A percentile compares a stretch with the other conserved stretches of the same genome.
These are phyloP conservation scores for Brevimyrus niger DNA, from an alignment of 2,113 vertebrate genomes.

Conservation along the genomic window DNA sequence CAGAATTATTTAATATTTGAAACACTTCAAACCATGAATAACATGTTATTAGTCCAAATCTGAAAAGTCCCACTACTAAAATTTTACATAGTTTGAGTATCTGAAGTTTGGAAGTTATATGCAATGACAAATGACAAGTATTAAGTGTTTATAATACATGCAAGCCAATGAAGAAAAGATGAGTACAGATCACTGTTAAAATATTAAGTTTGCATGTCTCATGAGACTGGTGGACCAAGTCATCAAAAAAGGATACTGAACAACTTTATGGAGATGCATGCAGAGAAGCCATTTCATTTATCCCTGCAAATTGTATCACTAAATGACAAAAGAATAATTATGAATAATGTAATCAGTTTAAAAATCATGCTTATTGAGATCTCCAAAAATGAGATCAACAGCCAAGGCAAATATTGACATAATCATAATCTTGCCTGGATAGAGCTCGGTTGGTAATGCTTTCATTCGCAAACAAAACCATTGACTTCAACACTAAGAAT, in stretches of 20 bases:
- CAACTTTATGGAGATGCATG: constrained; percentile 12
- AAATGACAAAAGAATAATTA: too few species aligned
- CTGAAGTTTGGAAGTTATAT: background rate
- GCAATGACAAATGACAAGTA: background rate
- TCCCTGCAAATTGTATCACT: too few species aligned
- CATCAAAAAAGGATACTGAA: background rate
- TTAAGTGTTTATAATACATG: background rate
- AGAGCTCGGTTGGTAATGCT: too few species aligned
- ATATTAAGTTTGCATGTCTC: background rate
- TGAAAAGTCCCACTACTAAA: background rate
- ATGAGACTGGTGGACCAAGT: background rate
- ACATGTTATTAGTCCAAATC: background rate
- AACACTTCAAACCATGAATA: background rate
- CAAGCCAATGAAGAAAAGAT: background rate
- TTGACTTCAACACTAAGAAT: too few species aligned
- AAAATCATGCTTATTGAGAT: too few species aligned
- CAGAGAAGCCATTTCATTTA: constrained; percentile 23
- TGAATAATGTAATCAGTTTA: too few species aligned
- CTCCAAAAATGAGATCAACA: too few species aligned
- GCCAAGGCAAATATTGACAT: too few species aligned
- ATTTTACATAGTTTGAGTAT: background rate
- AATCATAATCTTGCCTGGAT: too few species aligned
- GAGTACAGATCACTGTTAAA: background rate
- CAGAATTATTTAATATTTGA: background rate
- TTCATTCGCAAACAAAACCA: too few species aligned